Base-by-base conservation (phyloP, 2,113 vertebrate genomes). In the Sclerurus mexicanus region DNA sequence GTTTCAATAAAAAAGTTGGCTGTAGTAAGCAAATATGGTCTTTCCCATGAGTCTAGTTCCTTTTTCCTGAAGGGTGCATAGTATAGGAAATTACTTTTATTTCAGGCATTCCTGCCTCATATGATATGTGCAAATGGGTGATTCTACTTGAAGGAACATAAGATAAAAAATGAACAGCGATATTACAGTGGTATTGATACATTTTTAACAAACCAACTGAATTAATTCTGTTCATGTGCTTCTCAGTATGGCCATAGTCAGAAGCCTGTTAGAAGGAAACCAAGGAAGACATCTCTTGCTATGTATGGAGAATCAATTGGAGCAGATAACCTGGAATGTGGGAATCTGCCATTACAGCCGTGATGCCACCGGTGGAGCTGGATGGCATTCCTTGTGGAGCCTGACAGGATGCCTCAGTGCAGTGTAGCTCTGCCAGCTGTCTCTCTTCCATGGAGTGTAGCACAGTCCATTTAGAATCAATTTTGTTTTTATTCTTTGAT, bases 401-500 rank as follows among this genome's bases (percentile, higher is more conserved):
- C 94, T 88, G 68, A 86, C 50, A 75, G 95, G 53, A 74, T 33
- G 66, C 63, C 66, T 81, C 10, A 0, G 74, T 85, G 63, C 87
- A 79, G 37, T 9, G 62, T 37, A 59, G 89, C 90, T 77, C 68
- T 94, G 90, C 97, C 97, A 96, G 95, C 95, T 97, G 96, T 93
- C 77, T 88, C 81, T 92, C 66, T 91, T 94, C 87, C 52, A 33
- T 62, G 50, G n/a, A 82, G 40, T 49, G 58, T 31, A 87, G 89
- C 85, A 91, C 68, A 95, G 56, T 59, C 92, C 80, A 82, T 97
- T 97, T 96, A 92, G 59, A 95, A 96, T 95, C 89, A 93, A 86
- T 96, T 95, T 96, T 87, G 94, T 9, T 93, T 97, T 96, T 96
- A 91, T 95, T 95, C 96, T 96, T 95, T 97, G 95, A 95, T 95